Percentiles rank a stretch among this genome's conserved stretches.
These are phyloP conservation scores for Pachycephus smyrnensis DNA, from an alignment of 2,888 invertebrate species.

Conservation along the genomic window DNA sequence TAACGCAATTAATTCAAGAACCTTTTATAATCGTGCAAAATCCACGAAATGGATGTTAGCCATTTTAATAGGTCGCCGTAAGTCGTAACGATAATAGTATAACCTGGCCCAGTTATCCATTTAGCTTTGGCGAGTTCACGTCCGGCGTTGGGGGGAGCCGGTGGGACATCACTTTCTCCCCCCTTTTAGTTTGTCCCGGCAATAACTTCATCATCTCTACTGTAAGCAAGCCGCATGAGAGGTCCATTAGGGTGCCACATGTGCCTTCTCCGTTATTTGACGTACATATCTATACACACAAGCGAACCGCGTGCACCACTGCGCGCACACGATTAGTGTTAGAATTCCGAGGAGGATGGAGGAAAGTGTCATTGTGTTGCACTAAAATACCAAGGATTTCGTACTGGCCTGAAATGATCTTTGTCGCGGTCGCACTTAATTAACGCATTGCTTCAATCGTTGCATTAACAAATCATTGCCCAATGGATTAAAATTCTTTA, in stretches of 20 bases:
- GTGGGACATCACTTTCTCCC: constrained; percentile 13
- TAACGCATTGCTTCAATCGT: neutral
- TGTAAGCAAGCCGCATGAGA: constrained; percentile 2
- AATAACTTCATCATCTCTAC: constrained; percentile 17
- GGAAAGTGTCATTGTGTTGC: too few relatives aligned
- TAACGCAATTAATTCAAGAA: neutral
- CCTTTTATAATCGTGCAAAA: neutral
- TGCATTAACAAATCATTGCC: neutral
- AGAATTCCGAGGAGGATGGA: neutral
- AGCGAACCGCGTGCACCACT: neutral
- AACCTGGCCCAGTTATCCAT: constrained; percentile 55
- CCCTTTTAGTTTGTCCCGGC: constrained; percentile 9
- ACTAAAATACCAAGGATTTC: neutral
- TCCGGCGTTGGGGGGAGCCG: neutral
- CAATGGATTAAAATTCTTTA: neutral
- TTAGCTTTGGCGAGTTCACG: constrained; percentile 37
- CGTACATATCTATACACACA: neutral
- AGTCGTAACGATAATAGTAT: constrained; percentile 50
- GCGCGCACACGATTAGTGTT: neutral
- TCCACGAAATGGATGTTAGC: neutral
- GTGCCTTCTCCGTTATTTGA: neutral
- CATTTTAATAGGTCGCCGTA: constrained; percentile 26
- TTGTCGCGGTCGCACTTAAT: neutral
- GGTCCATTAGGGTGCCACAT: neutral
- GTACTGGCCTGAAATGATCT: neutral